Percentiles rank a stretch among this genome's conserved stretches.
These are phyloP conservation scores for Gryon sp. DNA, from an alignment of 1,140 invertebrate species.

Conservation along the genomic window DNA sequence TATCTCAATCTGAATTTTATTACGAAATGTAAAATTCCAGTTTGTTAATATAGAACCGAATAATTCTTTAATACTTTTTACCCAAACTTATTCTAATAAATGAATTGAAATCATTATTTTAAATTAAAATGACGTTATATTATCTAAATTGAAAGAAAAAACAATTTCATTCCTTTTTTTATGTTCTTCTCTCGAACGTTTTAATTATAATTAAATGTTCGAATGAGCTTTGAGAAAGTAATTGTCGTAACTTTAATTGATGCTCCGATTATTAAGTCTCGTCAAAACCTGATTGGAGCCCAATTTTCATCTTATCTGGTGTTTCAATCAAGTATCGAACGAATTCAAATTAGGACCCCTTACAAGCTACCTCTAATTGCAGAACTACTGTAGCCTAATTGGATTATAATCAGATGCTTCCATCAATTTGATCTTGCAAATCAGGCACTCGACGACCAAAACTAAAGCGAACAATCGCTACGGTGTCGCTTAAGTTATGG, in stretches of 20 bases:
- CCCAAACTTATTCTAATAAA: no score
- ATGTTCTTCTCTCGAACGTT: no score
- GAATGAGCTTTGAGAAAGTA: background rate
- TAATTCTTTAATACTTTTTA: no score
- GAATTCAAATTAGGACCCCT: slow-evolving; percentile 22
- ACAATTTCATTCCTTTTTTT: no score
- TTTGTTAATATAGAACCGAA: no score
- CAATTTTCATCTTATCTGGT: slow-evolving; percentile 17
- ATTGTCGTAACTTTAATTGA: slow-evolving; percentile 17
- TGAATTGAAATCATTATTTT: no score
- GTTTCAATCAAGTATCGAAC: slow-evolving; percentile 15
- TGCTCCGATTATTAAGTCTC: slow-evolving; percentile 14
- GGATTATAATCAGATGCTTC: slow-evolving; percentile 30
- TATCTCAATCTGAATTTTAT: no score
- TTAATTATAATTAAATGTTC: no score
- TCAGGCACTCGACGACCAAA: slow-evolving; percentile 5
- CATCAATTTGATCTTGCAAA: slow-evolving; percentile 25
- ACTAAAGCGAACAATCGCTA: slow-evolving; percentile 24
- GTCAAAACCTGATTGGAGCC: slow-evolving; percentile 7
- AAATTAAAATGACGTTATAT: no score
- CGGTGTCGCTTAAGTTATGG: slow-evolving; percentile 16
- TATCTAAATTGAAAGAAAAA: no score
- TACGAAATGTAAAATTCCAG: no score
- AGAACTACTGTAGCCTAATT: slow-evolving; percentile 13
- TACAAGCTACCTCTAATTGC: background rate